phyloP scores from a whole-genome alignment of 92 coral and sea anemone species.

The Parazoanthus swiftii region DNA sequence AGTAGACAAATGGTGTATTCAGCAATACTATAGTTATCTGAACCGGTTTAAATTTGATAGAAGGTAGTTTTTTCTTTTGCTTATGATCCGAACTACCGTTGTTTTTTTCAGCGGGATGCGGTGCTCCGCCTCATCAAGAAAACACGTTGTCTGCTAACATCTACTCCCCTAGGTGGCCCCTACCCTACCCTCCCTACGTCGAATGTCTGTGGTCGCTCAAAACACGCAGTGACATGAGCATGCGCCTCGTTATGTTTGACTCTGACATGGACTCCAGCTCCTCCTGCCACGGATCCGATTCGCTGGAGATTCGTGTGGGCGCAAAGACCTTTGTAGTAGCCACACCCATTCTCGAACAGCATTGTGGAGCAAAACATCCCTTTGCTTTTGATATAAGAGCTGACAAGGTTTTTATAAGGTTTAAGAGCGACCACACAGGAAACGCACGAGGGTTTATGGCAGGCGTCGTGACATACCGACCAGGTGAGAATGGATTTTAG shows the following conservation, averaged over 20 bases:
- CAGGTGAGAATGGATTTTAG: not conserved
- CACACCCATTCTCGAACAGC: not conserved
- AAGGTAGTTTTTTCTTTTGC: not conserved
- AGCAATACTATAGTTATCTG: no score
- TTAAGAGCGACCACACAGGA: conserved; percentile 4
- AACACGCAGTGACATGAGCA: conserved; percentile 20
- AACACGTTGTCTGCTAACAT: conserved; percentile 14
- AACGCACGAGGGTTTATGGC: conserved; percentile 20
- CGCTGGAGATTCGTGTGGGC: conserved; percentile 26
- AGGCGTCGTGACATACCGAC: conserved; percentile 15
- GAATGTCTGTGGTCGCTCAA: conserved; percentile 36
- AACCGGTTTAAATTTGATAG: no score
- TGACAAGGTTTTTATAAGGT: conserved; percentile 14
- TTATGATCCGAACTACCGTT: not conserved
- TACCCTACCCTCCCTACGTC: conserved; percentile 30
- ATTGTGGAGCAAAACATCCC: conserved; percentile 33
- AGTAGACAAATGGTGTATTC: no score
- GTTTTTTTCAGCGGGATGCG: conserved; percentile 24
- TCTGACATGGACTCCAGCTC: conserved; percentile 27
- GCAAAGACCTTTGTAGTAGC: conserved; percentile 2
- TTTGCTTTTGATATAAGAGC: conserved; percentile 17
- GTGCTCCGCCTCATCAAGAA: conserved; percentile 38
- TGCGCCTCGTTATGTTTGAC: conserved; percentile 23
- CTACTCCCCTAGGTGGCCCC: conserved; percentile 36
- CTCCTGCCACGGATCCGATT: conserved; percentile 18